Percentiles rank a stretch among this genome's conserved stretches.
Evolutionary conservation across 2,113 vertebrate species (phyloP).

Genomic region (Mastomys coucha): DNA sequence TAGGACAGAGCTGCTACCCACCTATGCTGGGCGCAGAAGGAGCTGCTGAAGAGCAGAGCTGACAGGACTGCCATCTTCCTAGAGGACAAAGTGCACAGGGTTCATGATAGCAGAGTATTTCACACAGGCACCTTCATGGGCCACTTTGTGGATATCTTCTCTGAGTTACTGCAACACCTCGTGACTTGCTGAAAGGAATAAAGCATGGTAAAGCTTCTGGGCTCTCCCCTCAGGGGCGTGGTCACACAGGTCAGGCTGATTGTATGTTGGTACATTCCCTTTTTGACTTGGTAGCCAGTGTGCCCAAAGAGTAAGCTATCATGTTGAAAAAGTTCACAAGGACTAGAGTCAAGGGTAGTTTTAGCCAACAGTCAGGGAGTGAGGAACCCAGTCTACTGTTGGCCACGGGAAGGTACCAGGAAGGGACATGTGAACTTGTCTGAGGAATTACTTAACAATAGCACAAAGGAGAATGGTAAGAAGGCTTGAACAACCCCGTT

Average conservation of each 20-base stretch:
- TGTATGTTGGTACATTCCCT: not conserved
- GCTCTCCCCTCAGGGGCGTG: not conserved
- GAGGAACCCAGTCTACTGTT: not conserved
- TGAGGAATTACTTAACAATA: not conserved
- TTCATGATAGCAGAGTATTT: not conserved
- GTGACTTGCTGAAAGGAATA: not conserved
- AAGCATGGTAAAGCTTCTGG: not conserved
- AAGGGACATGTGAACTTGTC: rapidly evolving
- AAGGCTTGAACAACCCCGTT: not conserved
- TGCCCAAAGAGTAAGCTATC: not conserved
- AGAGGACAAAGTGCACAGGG: not conserved
- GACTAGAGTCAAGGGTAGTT: rapidly evolving
- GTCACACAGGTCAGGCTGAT: not conserved
- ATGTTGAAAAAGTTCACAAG: rapidly evolving
- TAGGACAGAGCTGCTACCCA: not conserved
- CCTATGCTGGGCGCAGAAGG: not conserved
- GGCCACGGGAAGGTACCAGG: rapidly evolving
- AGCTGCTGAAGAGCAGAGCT: rapidly evolving
- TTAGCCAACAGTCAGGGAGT: rapidly evolving
- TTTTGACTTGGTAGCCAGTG: too few relatives aligned
- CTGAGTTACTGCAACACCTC: not conserved
- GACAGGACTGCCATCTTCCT: rapidly evolving
- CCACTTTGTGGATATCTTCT: not conserved
- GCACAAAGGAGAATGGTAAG: not conserved
- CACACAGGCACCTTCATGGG: rapidly evolving